A percentile compares a stretch with the other conserved stretches of the same genome.
Evolutionary conservation across 30 jellyfish, hydroid and myxozoan genomes (phyloP).

Genomic region (Phacellophora camtschatica): DNA sequence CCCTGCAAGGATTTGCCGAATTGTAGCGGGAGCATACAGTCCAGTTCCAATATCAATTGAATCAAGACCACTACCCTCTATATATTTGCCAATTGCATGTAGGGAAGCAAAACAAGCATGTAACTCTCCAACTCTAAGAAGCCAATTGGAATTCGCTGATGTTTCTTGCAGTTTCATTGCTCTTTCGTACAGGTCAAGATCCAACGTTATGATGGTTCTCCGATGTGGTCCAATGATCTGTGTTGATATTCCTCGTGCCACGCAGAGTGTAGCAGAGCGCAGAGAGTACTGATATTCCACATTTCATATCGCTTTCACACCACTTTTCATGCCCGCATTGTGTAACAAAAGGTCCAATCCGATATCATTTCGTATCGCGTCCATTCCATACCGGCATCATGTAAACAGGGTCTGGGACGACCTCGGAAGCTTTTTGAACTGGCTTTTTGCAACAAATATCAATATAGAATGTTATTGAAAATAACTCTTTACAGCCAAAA

Average conservation of each 20-base stretch:
- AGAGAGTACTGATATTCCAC: too few relatives aligned
- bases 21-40: conserved; percentile 10
- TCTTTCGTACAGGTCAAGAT: conserved; percentile 24
- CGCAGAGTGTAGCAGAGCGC: too few relatives aligned
- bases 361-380: too few relatives aligned
- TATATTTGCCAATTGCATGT: conserved; percentile 17
- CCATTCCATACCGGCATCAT: too few relatives aligned
- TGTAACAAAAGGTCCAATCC: too few relatives aligned
- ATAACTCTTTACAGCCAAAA: too few relatives aligned
- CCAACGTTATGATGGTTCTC: conserved; percentile 29
- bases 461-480: too few relatives aligned
- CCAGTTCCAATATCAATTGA: conserved; percentile 11
- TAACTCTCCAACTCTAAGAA: conserved; percentile 4
- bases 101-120: conserved; percentile 39
- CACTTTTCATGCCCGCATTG: too few relatives aligned
- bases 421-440: too few relatives aligned
- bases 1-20: conserved; percentile 15
- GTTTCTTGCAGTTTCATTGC: conserved; percentile 15
- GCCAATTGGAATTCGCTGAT: background rate
- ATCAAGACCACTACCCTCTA: conserved; percentile 10
- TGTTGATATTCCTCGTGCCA: conserved; percentile 29
- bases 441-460: too few relatives aligned
- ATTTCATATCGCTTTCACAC: too few relatives aligned
- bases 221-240: background rate
- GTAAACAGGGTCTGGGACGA: too few relatives aligned